Evolutionary conservation across 2,797 vertebrate genomes (phyloP).

Genomic region (Ctenochaetus hawaiiensis): DNA sequence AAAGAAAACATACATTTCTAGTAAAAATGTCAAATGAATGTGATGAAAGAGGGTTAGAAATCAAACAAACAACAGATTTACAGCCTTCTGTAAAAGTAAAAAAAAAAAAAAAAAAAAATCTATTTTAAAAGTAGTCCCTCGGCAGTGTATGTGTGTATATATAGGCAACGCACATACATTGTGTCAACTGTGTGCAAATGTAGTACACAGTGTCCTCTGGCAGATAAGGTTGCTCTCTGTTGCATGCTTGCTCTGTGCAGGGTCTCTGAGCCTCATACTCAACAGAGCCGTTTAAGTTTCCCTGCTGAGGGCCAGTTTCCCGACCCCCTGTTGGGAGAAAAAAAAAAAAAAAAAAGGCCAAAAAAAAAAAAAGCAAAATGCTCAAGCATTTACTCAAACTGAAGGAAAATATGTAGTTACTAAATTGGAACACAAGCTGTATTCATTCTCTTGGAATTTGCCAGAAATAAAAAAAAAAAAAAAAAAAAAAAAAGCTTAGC

Average conservation of each 20-base stretch:
- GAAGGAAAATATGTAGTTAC: constrained; percentile 73
- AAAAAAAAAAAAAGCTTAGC: constrained; percentile 66
- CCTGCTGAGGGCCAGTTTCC: constrained; percentile 66
- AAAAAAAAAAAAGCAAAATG: constrained; percentile 35
- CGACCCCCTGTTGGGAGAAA: constrained; percentile 45
- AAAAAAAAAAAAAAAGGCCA: neutral
- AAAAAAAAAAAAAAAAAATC: no score
- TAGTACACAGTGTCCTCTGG: constrained; percentile 47
- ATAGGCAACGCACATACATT: constrained; percentile 14
- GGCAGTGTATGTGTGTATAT: neutral
- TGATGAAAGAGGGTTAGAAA: no score
- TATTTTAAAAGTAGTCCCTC: no score
- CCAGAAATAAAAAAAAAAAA: constrained; percentile 34
- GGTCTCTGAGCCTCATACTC: constrained; percentile 65
- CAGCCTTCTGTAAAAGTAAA: no score
- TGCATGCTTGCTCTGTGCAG: constrained; percentile 60
- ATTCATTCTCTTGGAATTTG: constrained; percentile 75
- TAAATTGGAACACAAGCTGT: constrained; percentile 79
- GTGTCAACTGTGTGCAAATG: constrained; percentile 47
- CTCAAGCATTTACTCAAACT: constrained; percentile 73
- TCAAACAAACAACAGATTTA: no score
- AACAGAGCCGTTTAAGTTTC: constrained; percentile 82
- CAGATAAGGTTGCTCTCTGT: constrained; percentile 67
- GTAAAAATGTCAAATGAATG: no score
- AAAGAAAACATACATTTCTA: no score